A percentile compares a stretch with the other conserved stretches of the same genome.
phyloP scores from a whole-genome alignment of 2,797 vertebrate genomes.

The Crocidura indochinensis region DNA sequence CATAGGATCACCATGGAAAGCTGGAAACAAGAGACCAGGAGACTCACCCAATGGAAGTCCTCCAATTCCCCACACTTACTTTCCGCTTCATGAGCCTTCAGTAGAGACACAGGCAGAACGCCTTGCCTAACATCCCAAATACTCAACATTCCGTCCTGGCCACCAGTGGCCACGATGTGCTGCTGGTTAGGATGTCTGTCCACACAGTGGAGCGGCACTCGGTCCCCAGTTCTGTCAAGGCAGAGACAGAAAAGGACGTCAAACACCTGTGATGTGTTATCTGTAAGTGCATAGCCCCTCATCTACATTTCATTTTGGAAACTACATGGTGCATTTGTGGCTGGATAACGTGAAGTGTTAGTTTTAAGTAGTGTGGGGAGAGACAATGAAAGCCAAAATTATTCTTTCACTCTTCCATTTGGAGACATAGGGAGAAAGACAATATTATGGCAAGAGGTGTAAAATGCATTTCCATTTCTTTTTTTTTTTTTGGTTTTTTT shows the following conservation, averaged over 20 bases:
- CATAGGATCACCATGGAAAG: not conserved
- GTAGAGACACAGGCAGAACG: slow-evolving; percentile 95
- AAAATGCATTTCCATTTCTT: not conserved
- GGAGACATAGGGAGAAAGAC: slow-evolving; percentile 18
- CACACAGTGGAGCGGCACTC: slow-evolving; percentile 97
- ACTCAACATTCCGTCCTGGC: slow-evolving; percentile 98
- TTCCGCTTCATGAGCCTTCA: slow-evolving; percentile 98
- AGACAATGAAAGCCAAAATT: slow-evolving; percentile 41
- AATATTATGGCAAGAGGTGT: slow-evolving; percentile 28
- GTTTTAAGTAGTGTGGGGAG: slow-evolving; percentile 22
- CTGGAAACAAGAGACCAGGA: not conserved
- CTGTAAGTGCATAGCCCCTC: not conserved
- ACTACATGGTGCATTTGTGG: not conserved
- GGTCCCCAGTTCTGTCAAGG: slow-evolving; percentile 93
- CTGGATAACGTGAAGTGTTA: slow-evolving; percentile 25
- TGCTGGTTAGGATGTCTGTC: slow-evolving; percentile 98
- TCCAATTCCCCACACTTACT: slow-evolving; percentile 90
- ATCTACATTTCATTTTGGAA: slow-evolving; percentile 33
- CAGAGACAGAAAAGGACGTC: slow-evolving; percentile 27
- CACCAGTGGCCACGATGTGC: slow-evolving; percentile 97
- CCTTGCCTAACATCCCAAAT: slow-evolving; percentile 98
- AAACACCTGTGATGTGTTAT: slow-evolving; percentile 27
- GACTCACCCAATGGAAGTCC: not conserved
- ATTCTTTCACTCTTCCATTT: slow-evolving; percentile 52
- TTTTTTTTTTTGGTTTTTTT: no score